Evolutionary conservation across 2,113 vertebrate species (phyloP).

Genomic region (Phalacrocorax carbo): DNA sequence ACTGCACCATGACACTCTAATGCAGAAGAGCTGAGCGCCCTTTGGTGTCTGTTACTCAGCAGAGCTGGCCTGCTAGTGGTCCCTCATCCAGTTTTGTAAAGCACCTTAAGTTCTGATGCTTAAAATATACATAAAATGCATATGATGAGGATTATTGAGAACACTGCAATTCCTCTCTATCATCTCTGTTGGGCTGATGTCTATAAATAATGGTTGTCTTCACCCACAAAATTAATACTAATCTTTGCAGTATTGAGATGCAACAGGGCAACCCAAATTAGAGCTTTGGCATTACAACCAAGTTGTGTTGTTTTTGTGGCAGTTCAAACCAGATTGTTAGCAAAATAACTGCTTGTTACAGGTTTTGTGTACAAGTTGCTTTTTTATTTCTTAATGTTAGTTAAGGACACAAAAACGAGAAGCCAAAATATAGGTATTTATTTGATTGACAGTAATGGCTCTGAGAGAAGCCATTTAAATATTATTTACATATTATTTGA

Average conservation of each 20-base stretch:
- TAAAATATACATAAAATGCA: background rate
- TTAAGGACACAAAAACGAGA: slow-evolving; percentile 54
- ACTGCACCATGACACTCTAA: background rate
- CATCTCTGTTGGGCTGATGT: background rate
- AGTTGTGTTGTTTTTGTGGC: slow-evolving; percentile 10
- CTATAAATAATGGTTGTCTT: background rate
- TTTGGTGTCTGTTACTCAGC: background rate
- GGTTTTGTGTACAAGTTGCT: background rate
- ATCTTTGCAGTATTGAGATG: background rate
- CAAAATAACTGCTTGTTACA: slow-evolving; percentile 42
- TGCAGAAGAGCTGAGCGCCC: background rate
- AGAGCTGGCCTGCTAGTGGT: background rate
- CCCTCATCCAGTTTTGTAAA: background rate
- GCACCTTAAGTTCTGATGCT: background rate
- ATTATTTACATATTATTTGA: slow-evolving; percentile 71
- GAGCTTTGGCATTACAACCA: background rate
- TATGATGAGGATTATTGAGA: background rate
- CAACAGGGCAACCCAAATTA: background rate
- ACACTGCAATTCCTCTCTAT: background rate
- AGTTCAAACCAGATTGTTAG: slow-evolving; percentile 30
- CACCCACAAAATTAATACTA: background rate
- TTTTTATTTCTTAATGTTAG: slow-evolving; percentile 47
- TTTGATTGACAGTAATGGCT: slow-evolving; percentile 60
- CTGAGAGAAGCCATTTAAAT: slow-evolving; percentile 66
- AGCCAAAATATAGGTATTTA: slow-evolving; percentile 48